Conservation (phyloP, 1,140 invertebrate species). For the Orchestia grillus region DNA sequence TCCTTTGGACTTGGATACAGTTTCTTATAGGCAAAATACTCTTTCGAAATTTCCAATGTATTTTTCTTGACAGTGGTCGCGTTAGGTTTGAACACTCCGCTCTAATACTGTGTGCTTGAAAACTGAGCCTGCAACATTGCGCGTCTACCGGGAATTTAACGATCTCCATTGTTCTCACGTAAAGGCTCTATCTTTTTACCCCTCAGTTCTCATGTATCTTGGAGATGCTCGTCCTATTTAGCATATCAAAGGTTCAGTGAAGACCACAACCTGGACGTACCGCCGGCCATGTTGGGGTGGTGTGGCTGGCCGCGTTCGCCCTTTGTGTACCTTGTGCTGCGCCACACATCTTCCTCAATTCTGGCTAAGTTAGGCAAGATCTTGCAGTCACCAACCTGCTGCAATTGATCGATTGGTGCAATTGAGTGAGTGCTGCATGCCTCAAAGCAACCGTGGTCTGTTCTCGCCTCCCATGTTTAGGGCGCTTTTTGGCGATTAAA, state of each 20-base stretch:
- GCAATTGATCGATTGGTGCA: not conserved
- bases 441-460: not conserved
- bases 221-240: not conserved
- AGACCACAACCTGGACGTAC: not conserved
- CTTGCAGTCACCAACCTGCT: not conserved
- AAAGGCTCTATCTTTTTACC: not conserved
- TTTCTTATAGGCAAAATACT: no score
- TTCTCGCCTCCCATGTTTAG: no score
- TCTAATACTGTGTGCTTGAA: not conserved
- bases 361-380: not conserved
- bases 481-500: no score
- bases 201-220: not conserved
- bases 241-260: slow-evolving; percentile 4
- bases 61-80: no score
- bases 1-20: no score
- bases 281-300: not conserved
- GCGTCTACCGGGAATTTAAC: not conserved
- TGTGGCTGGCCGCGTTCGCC: not conserved
- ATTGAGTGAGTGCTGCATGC: not conserved
- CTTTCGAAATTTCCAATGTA: no score
- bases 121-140: not conserved
- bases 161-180: not conserved
- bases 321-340: not conserved
- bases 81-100: no score
- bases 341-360: not conserved